phyloP scores from a whole-genome alignment of 1,140 invertebrate species.

The Drosophila simulans region DNA sequence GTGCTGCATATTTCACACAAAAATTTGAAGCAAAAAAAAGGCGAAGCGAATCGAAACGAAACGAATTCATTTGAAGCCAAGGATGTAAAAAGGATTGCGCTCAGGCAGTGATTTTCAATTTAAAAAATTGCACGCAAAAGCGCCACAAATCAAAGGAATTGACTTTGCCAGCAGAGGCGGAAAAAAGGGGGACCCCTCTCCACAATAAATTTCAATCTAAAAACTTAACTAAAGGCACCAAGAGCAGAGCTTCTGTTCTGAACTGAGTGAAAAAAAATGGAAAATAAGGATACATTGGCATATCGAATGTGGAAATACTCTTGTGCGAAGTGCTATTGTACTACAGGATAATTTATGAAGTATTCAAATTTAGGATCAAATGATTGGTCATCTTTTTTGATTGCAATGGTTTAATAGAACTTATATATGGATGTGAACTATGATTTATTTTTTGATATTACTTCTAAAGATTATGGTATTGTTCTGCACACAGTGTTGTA shows the following conservation, averaged over 20 bases:
- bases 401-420: too few relatives aligned
- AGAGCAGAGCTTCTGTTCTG: slow-evolving; percentile 57
- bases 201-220: slow-evolving; percentile 81
- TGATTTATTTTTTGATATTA: background rate
- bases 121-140: slow-evolving; percentile 83
- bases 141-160: slow-evolving; percentile 83
- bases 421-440: too few relatives aligned
- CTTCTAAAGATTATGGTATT: background rate
- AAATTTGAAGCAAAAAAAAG: slow-evolving; percentile 15
- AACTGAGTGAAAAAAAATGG: slow-evolving; percentile 23
- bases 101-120: slow-evolving; percentile 80
- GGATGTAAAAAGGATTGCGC: slow-evolving; percentile 80
- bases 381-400: too few relatives aligned
- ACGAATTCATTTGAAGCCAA: slow-evolving; percentile 76
- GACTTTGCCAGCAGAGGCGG: slow-evolving; percentile 56
- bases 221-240: slow-evolving; percentile 76
- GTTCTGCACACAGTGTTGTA: too few relatives aligned
- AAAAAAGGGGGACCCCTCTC: slow-evolving; percentile 27
- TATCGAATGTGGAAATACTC: slow-evolving; percentile 6
- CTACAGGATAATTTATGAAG: too few relatives aligned
- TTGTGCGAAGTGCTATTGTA: background rate
- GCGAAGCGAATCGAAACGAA: slow-evolving; percentile 36
- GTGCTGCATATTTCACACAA: slow-evolving; percentile 68
- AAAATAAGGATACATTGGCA: background rate
- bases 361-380: too few relatives aligned